Evolutionary conservation across 2,113 vertebrate species (phyloP).

Genomic region (Mustela nigripes): DNA sequence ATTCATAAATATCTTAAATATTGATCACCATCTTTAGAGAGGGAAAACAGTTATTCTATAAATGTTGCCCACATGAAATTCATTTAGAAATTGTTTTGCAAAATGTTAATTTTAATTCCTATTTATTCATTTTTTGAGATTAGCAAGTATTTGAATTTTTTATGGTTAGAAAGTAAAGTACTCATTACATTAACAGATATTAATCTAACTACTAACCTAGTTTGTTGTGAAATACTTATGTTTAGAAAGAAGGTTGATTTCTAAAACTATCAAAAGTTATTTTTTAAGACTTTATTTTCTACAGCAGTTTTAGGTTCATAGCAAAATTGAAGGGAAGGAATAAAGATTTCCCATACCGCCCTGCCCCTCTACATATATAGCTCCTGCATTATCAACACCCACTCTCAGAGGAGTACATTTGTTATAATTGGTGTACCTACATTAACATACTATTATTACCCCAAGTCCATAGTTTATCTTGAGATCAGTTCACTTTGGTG

Average conservation of each 20-base stretch:
- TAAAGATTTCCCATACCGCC: background rate
- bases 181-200: background rate
- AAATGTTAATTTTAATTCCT: background rate
- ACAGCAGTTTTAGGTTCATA: background rate
- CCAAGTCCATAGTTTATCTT: background rate
- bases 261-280: background rate
- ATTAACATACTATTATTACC: background rate
- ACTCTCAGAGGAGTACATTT: background rate
- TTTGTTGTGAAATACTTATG: background rate
- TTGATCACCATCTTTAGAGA: background rate
- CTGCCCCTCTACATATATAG: background rate
- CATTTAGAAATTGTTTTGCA: background rate
- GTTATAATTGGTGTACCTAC: no score
- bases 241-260: background rate
- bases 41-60: background rate
- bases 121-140: background rate
- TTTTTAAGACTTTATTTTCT: background rate
- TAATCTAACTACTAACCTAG: background rate
- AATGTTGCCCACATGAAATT: background rate
- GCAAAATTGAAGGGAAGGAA: background rate
- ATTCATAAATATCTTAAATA: background rate
- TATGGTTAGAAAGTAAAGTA: background rate
- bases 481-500: background rate
- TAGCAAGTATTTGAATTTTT: background rate
- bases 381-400: background rate